These are phyloP conservation scores for Polymixis lichenea DNA, from an alignment of 2,888 invertebrate genomes.

Conservation along the genomic window DNA sequence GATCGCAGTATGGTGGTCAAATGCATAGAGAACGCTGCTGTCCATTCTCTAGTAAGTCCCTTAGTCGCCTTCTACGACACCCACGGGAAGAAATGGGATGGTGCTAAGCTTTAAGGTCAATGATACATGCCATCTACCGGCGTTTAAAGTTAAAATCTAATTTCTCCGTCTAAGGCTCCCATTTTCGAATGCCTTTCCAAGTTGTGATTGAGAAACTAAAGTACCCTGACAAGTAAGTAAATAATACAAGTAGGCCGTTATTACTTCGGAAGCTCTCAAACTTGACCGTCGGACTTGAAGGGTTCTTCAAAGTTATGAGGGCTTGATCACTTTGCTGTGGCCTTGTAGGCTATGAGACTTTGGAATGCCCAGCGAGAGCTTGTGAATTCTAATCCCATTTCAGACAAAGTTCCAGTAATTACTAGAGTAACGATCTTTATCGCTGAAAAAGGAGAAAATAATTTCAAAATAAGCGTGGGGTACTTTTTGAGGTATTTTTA, in stretches of 20 bases:
- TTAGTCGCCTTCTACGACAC: too few relatives aligned
- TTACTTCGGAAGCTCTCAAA: slow-evolving; percentile 42
- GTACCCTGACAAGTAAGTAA: slow-evolving; percentile 15
- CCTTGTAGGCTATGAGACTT: slow-evolving; percentile 5
- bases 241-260: slow-evolving; percentile 42
- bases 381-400: not conserved
- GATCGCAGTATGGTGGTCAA: too few relatives aligned
- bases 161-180: not conserved
- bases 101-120: too few relatives aligned
- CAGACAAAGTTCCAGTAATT: not conserved
- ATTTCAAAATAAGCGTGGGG: too few relatives aligned
- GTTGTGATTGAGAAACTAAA: slow-evolving; percentile 37
- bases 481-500: too few relatives aligned
- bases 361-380: not conserved
- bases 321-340: slow-evolving; percentile 20
- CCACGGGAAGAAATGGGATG: too few relatives aligned
- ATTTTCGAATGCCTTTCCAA: slow-evolving; percentile 30
- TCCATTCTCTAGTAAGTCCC: too few relatives aligned
- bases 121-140: not conserved
- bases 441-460: too few relatives aligned
- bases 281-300: slow-evolving; percentile 38
- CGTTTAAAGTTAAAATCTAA: not conserved
- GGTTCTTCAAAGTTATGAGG: slow-evolving; percentile 30
- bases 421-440: too few relatives aligned
- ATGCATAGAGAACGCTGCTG: too few relatives aligned